Evolutionary conservation across 1,140 invertebrate species (phyloP).

Genomic region (Drosophila erecta): DNA sequence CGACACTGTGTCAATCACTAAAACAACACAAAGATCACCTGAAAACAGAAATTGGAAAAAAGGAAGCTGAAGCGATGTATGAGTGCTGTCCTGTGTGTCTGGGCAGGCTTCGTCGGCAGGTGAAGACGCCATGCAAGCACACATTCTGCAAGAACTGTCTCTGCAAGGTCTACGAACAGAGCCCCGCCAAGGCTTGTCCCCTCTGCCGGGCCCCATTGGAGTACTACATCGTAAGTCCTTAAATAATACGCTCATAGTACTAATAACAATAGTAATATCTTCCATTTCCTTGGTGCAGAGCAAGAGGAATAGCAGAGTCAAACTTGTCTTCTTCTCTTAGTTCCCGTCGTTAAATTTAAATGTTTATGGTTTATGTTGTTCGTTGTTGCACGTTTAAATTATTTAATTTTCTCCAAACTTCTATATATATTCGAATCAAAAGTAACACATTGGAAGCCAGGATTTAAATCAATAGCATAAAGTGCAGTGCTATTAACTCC

Average conservation of each 20-base stretch:
- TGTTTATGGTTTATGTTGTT: neutral
- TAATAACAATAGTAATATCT: neutral
- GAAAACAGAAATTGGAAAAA: neutral
- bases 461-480: neutral
- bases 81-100: constrained; percentile 47
- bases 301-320: neutral
- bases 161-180: constrained; percentile 27
- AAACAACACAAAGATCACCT: neutral
- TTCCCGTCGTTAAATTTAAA: neutral
- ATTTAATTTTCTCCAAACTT: neutral
- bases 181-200: constrained; percentile 44
- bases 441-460: neutral
- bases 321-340: constrained; percentile 19
- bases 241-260: neutral
- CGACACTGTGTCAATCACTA: constrained; percentile 1
- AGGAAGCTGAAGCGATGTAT: constrained; percentile 10
- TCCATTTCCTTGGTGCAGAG: neutral
- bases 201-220: constrained; percentile 50
- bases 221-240: constrained; percentile 59
- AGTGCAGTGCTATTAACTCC: neutral
- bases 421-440: neutral
- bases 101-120: constrained; percentile 24
- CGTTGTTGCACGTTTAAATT: constrained; percentile 1
- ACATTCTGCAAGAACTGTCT: constrained; percentile 55
- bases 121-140: constrained; percentile 48